These are phyloP conservation scores for Hyposoter dolosus DNA, from an alignment of 2,888 invertebrate species.

Conservation along the genomic window DNA sequence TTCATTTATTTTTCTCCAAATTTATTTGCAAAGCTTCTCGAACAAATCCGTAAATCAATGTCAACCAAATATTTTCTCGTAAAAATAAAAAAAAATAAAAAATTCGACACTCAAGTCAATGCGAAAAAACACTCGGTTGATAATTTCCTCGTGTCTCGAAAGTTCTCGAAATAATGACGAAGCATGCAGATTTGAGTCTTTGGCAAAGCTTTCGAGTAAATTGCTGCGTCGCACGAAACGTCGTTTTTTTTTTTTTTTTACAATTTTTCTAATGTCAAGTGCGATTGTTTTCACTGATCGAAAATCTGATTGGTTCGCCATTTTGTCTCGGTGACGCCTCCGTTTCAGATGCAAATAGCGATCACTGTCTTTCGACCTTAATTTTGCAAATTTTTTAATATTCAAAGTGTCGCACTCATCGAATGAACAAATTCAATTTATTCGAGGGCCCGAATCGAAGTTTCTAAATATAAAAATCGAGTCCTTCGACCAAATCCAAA, in stretches of 20 bases:
- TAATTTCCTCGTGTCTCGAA: neutral
- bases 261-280: neutral
- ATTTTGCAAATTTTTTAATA: neutral
- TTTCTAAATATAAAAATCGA: no score
- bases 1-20: neutral
- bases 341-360: no score
- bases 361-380: neutral
- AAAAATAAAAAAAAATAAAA: neutral
- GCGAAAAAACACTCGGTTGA: conserved; percentile 9
- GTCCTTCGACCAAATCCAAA: no score
- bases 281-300: neutral
- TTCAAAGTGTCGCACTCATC: neutral
- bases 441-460: no score
- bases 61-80: neutral
- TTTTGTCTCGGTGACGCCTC: no score
- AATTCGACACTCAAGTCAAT: neutral
- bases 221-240: neutral
- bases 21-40: neutral
- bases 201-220: conserved; percentile 1
- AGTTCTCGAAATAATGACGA: neutral
- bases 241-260: neutral
- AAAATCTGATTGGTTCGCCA: neutral
- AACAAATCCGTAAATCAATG: neutral
- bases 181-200: neutral
- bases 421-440: no score